A percentile compares a stretch with the other conserved stretches of the same genome.
phyloP scores from a whole-genome alignment of 2,888 invertebrate species.

The Hofmannophila pseudospretella region DNA sequence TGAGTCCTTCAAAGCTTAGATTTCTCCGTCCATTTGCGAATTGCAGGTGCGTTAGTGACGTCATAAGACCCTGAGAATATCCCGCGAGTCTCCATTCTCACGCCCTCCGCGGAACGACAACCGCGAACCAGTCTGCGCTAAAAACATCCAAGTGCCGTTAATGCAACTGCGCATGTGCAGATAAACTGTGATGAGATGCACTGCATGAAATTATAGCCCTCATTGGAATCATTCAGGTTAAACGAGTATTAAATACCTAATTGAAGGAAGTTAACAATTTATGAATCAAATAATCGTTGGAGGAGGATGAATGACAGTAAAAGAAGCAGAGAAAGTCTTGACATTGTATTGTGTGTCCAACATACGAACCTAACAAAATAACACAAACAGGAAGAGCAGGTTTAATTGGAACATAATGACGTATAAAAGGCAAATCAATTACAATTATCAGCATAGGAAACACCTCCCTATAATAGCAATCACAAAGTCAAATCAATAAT shows the following conservation, averaged over 20 bases:
- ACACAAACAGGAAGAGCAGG: too few relatives aligned
- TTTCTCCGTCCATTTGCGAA: conserved; percentile 15
- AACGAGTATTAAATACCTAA: background rate
- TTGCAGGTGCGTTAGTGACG: conserved; percentile 66
- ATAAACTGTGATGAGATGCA: conserved; percentile 24
- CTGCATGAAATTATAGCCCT: conserved; percentile 3
- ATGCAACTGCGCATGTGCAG: conserved; percentile 44
- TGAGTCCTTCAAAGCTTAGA: too few relatives aligned
- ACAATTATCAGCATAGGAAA: conserved; percentile 14
- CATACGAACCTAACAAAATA: too few relatives aligned
- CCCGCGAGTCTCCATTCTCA: conserved; percentile 65
- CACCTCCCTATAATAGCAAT: conserved; percentile 29
- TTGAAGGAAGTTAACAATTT: background rate
- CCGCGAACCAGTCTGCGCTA: conserved; percentile 61
- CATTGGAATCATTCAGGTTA: background rate
- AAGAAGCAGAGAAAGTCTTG: too few relatives aligned
- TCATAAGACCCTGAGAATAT: conserved; percentile 65
- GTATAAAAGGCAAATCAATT: background rate
- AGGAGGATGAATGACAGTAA: too few relatives aligned
- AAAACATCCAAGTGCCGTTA: conserved; percentile 56
- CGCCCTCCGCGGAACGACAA: conserved; percentile 66
- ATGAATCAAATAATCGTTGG: too few relatives aligned
- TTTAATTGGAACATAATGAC: too few relatives aligned
- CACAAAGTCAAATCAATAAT: conserved; percentile 50
- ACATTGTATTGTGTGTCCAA: too few relatives aligned